These are phyloP conservation scores for Alectura lathami DNA, from an alignment of 2,113 vertebrate genomes.

Conservation along the genomic window DNA sequence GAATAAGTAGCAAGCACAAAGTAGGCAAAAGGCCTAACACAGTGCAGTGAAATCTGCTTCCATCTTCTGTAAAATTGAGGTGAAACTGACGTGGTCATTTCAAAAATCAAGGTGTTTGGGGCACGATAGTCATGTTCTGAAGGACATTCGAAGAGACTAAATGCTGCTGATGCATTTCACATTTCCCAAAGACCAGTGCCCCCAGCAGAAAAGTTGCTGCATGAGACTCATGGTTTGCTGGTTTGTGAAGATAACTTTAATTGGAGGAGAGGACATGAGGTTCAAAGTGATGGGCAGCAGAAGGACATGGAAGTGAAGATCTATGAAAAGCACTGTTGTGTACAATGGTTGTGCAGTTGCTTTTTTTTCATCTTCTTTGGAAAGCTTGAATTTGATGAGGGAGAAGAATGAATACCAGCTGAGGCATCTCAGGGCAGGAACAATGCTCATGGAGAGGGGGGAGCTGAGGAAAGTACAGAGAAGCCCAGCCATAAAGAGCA, in stretches of 20 bases:
- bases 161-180: neutral
- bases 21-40: neutral
- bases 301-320: neutral
- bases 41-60: neutral
- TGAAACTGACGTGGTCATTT: neutral
- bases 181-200: neutral
- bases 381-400: neutral
- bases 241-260: neutral
- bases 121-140: neutral
- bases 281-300: neutral
- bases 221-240: neutral
- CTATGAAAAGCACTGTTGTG: neutral
- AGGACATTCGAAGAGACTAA: fast-evolving
- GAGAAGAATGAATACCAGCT: neutral
- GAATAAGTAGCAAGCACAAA: neutral
- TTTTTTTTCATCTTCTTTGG: neutral
- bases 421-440: neutral
- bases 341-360: neutral
- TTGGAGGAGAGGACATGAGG: neutral
- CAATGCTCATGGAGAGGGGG: neutral
- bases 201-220: neutral
- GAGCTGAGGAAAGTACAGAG: neutral
- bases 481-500: neutral
- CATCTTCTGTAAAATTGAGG: neutral
- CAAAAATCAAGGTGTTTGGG: neutral